phyloP scores from a whole-genome alignment of 2,113 vertebrate genomes.

The Sebastes schlegelii region DNA sequence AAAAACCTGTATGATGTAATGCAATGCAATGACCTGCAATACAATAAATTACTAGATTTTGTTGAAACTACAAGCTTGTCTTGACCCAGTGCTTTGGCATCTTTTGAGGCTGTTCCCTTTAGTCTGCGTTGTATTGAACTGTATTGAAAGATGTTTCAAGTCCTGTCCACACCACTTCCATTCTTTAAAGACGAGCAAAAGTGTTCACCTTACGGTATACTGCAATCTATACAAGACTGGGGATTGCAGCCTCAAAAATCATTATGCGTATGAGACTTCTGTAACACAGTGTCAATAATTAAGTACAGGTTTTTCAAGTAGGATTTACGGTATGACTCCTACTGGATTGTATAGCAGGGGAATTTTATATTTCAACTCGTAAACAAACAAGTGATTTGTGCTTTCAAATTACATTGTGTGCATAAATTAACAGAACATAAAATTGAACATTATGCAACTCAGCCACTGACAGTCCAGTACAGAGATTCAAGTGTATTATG shows the following conservation, averaged over 20 bases:
- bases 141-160: not conserved
- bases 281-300: not conserved
- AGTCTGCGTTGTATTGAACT: not conserved
- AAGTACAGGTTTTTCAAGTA: not conserved
- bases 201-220: not conserved
- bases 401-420: not conserved
- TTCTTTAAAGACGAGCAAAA: not conserved
- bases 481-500: not conserved
- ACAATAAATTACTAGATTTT: not conserved
- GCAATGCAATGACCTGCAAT: slow-evolving; percentile 3
- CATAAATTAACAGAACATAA: not conserved
- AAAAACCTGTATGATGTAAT: slow-evolving; percentile 30
- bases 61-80: not conserved
- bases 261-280: not conserved
- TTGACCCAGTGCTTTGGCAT: not conserved
- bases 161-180: not conserved
- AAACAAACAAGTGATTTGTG: not conserved
- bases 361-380: not conserved
- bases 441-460: not conserved
- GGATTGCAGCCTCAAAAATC: too few relatives aligned
- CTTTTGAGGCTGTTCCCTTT: not conserved
- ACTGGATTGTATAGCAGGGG: not conserved
- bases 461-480: not conserved
- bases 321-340: not conserved
- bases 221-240: not conserved